phyloP scores from a whole-genome alignment of 2,888 invertebrate genomes.

The Ceraclea dissimilis region DNA sequence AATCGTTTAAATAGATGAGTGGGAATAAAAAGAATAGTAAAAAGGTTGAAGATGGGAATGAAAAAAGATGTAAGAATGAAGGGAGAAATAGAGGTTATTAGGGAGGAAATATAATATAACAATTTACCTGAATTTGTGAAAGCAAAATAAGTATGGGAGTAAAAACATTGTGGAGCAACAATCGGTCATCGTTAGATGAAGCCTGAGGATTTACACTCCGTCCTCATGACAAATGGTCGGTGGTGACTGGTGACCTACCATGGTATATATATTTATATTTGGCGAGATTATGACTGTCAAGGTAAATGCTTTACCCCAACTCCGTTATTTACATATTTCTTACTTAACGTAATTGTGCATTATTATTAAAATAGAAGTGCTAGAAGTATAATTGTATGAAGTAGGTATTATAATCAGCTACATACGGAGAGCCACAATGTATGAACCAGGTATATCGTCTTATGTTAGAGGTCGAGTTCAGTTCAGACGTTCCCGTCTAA shows the following conservation, averaged over 20 bases:
- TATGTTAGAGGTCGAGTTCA: background rate
- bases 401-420: too few relatives aligned
- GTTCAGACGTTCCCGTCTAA: background rate
- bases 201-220: conserved; percentile 15
- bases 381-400: too few relatives aligned
- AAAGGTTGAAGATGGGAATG: background rate
- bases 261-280: too few relatives aligned
- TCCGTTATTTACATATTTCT: too few relatives aligned
- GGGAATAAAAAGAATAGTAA: background rate
- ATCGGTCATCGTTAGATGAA: conserved; percentile 25
- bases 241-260: too few relatives aligned
- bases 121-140: background rate
- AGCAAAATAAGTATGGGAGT: background rate
- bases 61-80: conserved; percentile 1
- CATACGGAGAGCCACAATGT: too few relatives aligned
- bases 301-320: background rate
- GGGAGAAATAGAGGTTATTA: background rate
- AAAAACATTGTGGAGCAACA: conserved; percentile 15
- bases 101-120: background rate
- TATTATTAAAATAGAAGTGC: too few relatives aligned
- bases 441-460: background rate
- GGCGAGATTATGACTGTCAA: conserved; percentile 13
- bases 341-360: too few relatives aligned
- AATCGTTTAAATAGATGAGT: background rate
- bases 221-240: conserved; percentile 22